Percentiles rank a stretch among this genome's conserved stretches.
phyloP scores from a whole-genome alignment of 2,797 vertebrate species.

The Petrocephalus sullivani region DNA sequence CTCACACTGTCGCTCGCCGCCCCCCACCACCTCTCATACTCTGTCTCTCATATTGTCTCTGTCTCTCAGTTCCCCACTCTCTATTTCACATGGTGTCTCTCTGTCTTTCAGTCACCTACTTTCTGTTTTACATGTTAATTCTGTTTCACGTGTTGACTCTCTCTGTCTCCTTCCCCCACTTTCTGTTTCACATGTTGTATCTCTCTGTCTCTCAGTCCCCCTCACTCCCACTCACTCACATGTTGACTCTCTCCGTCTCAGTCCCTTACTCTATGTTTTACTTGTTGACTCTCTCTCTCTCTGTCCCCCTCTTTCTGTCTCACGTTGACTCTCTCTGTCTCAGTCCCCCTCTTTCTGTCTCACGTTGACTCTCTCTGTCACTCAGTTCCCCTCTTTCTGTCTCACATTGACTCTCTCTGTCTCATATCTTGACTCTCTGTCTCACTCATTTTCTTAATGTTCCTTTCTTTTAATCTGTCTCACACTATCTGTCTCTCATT shows the following conservation, averaged over 20 bases:
- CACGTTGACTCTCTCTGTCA: not conserved
- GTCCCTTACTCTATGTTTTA: no score
- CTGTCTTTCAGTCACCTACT: not conserved
- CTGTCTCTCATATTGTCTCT: not conserved
- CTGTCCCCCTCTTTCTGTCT: not conserved
- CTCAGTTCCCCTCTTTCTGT: slow-evolving; percentile 19
- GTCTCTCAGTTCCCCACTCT: not conserved
- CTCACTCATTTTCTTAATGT: no score
- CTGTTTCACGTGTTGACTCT: not conserved
- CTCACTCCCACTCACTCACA: no score
- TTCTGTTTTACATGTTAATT: not conserved
- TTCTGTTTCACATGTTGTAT: no score
- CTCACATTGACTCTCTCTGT: not conserved
- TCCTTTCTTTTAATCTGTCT: not conserved
- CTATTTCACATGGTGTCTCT: not conserved
- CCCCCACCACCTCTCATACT: not conserved
- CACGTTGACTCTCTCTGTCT: not conserved
- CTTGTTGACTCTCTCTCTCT: slow-evolving; percentile 22
- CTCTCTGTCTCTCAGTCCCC: not conserved
- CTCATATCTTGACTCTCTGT: not conserved
- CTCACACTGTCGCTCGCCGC: not conserved
- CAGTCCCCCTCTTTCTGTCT: no score
- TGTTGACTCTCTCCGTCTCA: no score
- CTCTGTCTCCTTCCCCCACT: not conserved
- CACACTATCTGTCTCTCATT: not conserved